These are phyloP conservation scores for Pygoscelis adeliae DNA, from an alignment of 2,113 vertebrate genomes.

Conservation along the genomic window DNA sequence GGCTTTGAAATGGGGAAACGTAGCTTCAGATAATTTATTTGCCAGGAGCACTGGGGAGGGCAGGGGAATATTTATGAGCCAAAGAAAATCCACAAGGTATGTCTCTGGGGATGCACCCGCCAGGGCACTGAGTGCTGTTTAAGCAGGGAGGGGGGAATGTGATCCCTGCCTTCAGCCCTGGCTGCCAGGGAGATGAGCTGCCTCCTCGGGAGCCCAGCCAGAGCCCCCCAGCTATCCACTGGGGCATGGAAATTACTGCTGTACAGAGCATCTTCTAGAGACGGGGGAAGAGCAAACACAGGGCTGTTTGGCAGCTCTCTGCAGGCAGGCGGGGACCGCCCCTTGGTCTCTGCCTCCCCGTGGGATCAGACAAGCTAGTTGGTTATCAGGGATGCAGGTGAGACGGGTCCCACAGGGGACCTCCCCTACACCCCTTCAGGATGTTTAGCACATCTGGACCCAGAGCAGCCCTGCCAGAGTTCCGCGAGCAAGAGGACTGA, in stretches of 20 bases:
- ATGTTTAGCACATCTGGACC: background rate
- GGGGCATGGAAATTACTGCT: background rate
- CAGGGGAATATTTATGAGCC: background rate
- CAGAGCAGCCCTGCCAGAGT: background rate
- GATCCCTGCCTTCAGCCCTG: background rate
- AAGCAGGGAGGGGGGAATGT: background rate
- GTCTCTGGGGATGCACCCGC: background rate
- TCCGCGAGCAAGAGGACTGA: fast-evolving
- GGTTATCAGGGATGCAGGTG: background rate
- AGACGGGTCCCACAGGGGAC: background rate
- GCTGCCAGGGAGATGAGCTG: background rate
- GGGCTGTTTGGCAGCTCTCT: background rate
- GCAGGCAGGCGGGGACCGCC: background rate
- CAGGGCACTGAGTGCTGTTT: fast-evolving
- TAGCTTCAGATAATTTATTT: conserved; percentile 28
- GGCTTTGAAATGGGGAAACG: conserved; percentile 33
- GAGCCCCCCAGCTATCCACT: background rate
- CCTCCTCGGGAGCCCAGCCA: background rate
- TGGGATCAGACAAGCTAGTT: background rate
- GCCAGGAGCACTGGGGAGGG: background rate
- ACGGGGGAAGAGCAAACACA: background rate
- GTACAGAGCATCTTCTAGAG: background rate
- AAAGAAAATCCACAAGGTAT: background rate
- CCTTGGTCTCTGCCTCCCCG: background rate
- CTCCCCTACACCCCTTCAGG: background rate